A percentile compares a stretch with the other conserved stretches of the same genome.
Evolutionary conservation across 2,888 invertebrate species (phyloP).

Genomic region (Orthosia gothica): DNA sequence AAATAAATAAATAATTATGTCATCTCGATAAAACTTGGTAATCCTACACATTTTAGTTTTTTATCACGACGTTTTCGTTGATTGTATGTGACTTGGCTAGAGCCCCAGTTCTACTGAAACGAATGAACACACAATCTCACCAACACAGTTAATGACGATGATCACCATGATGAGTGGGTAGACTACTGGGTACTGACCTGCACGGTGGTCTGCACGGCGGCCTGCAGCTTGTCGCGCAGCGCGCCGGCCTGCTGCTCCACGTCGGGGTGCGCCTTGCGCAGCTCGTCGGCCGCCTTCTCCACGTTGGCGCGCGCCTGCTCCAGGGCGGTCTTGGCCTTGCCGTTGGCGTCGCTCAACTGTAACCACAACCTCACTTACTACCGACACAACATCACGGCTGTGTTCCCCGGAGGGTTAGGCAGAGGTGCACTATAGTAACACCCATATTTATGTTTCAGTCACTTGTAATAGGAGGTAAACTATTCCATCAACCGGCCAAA

Average conservation of each 20-base stretch:
- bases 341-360: conserved; percentile 83
- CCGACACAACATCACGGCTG: no score
- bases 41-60: no score
- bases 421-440: no score
- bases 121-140: neutral
- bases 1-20: no score
- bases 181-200: conserved; percentile 64
- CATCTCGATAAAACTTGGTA: no score
- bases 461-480: no score
- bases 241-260: conserved; percentile 82
- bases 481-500: no score
- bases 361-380: conserved; percentile 23
- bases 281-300: conserved; percentile 79
- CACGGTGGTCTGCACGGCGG: conserved; percentile 79
- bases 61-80: no score
- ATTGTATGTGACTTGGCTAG: no score
- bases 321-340: conserved; percentile 84
- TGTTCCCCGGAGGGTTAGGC: no score
- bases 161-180: no score
- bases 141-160: neutral
- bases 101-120: neutral
- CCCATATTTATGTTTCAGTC: no score
- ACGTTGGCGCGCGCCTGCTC: conserved; percentile 79
- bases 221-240: conserved; percentile 79
- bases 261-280: conserved; percentile 85